Evolutionary conservation across 2,797 vertebrate genomes (phyloP).

Genomic region (Anabas testudineus): DNA sequence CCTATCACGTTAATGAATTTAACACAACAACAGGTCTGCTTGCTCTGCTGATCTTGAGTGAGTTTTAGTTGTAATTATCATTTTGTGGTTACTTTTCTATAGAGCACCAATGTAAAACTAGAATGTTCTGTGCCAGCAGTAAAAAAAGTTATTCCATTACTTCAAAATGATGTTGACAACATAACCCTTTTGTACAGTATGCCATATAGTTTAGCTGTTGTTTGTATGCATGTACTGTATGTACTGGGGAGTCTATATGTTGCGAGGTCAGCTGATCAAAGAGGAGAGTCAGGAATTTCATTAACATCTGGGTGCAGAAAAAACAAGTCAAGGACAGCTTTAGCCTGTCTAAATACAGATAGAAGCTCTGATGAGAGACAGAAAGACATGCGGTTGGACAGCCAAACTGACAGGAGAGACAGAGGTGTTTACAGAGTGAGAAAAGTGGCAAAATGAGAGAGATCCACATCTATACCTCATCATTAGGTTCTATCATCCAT

Average conservation of each 20-base stretch:
- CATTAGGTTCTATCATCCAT: too few relatives aligned
- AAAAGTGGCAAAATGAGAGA: too few relatives aligned
- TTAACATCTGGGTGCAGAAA: slow-evolving; percentile 46
- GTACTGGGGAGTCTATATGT: background rate
- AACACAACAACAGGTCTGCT: too few relatives aligned
- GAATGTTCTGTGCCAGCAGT: background rate
- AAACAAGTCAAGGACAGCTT: slow-evolving; percentile 23
- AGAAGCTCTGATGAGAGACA: slow-evolving; percentile 5
- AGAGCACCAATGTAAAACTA: background rate
- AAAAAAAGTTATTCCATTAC: background rate
- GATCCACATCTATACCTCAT: too few relatives aligned
- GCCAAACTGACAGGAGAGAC: slow-evolving; percentile 14
- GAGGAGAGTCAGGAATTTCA: slow-evolving; percentile 26
- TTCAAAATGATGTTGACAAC: background rate
- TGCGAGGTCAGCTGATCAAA: slow-evolving; percentile 7
- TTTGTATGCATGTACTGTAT: background rate
- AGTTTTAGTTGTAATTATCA: too few relatives aligned
- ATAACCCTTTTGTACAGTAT: background rate
- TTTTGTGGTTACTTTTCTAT: background rate
- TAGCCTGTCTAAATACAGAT: slow-evolving; percentile 47
- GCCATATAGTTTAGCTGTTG: background rate
- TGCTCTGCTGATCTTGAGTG: too few relatives aligned
- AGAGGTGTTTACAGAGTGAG: too few relatives aligned
- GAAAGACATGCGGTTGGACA: slow-evolving; percentile 2
- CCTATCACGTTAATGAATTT: too few relatives aligned